Evolutionary conservation across 2,797 vertebrate genomes (phyloP), one percentile per base, ranked within the genome.

Genomic region (Buphagus erythrorhynchus): DNA sequence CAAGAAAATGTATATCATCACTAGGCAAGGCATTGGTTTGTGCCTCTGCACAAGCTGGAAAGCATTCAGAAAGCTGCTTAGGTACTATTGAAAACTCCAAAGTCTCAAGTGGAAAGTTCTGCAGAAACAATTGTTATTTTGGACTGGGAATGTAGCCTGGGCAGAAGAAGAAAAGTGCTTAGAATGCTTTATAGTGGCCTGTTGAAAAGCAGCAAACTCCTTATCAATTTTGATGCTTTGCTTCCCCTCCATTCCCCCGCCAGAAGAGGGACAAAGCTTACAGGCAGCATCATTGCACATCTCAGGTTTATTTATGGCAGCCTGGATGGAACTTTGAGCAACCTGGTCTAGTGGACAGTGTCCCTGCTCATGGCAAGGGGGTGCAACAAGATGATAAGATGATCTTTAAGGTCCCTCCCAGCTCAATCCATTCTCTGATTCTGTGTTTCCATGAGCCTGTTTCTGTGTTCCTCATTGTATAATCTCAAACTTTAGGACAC

Each of bases 201-300:
- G 2, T 4, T 86, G 42, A 46, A 54, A 71, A 67, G 8, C 26
- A 52, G 20, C 6, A 25, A 38, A 40, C 21, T 15, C 19, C 2
- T 0, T 35, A 40, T 28, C 18, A 63, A 2, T 26, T 52, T 42
- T 5, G 0, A 25, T 26, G 4, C 3, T 75, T 73, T 51, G 42
- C 12, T 71, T 45, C 18, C 33, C 3, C 19, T 10, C 21, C 4
- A 1, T 42, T 82, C 11, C 35, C 45, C 5, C 6, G 6, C 22
- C 58, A 93, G 46, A 43, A 80, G 26, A 33, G 8, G 9, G 28
- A 59, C 13, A 42, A 52, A 55, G 2, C 16, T 13, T 3, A 5
- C 35, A 21, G 31, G n/a, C 29, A 36, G 16, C 43, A 26, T 4
- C 25, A 55, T 61, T 55, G 15, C 3, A 3, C 5, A 13, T 1